Percentiles rank a stretch among this genome's conserved stretches.
These are phyloP conservation scores for Ceyx margarethae DNA, from an alignment of 2,113 vertebrate genomes.

Conservation along the genomic window DNA sequence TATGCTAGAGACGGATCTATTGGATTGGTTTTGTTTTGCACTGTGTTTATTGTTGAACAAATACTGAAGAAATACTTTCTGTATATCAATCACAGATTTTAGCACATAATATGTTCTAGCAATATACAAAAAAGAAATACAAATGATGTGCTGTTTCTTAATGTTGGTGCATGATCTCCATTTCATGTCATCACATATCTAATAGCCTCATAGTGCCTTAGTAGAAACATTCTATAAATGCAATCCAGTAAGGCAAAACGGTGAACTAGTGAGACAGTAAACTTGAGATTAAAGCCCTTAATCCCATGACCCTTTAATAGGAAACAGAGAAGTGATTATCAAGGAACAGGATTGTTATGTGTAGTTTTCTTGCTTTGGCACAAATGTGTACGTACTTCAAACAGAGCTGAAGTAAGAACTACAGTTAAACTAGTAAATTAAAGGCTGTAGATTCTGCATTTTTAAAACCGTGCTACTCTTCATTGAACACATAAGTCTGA, in stretches of 20 bases:
- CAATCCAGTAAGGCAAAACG: neutral
- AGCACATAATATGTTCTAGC: neutral
- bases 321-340: neutral
- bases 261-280: neutral
- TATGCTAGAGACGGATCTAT: neutral
- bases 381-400: neutral
- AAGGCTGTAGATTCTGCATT: accelerated
- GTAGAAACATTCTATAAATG: neutral
- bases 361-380: neutral
- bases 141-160: neutral
- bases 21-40: neutral
- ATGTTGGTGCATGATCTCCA: neutral
- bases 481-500: neutral
- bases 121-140: neutral
- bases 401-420: neutral
- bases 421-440: neutral
- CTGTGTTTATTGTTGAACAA: neutral
- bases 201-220: neutral
- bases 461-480: neutral
- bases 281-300: neutral
- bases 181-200: neutral
- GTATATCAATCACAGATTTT: neutral
- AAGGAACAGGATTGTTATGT: neutral
- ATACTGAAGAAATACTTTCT: neutral
- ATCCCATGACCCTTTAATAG: neutral